Evolutionary conservation across 2,797 vertebrate genomes (phyloP).

Genomic region (Coregonus suidteri): DNA sequence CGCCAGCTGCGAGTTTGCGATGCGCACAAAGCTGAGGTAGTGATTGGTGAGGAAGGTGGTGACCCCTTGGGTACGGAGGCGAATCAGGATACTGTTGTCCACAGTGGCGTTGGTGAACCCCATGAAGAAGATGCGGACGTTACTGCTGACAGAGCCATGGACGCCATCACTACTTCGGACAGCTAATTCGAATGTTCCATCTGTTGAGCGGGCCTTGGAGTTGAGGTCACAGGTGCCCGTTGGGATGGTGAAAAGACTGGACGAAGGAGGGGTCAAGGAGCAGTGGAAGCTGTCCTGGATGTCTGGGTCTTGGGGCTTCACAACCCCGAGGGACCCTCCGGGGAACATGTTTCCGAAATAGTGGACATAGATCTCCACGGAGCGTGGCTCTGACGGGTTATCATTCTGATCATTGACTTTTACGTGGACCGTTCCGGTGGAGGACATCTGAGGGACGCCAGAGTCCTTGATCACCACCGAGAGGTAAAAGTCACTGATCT

Average conservation of each 20-base stretch:
- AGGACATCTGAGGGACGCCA: conserved; percentile 95
- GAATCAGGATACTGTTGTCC: conserved; percentile 93
- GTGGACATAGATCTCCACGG: conserved; percentile 91
- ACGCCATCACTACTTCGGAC: conserved; percentile 89
- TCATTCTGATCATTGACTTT: conserved; percentile 93
- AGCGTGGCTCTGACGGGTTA: conserved; percentile 92
- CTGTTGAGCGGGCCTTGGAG: conserved; percentile 85
- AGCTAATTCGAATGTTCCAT: conserved; percentile 90
- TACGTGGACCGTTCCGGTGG: conserved; percentile 91
- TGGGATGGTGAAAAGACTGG: conserved; percentile 88
- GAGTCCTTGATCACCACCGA: conserved; percentile 91
- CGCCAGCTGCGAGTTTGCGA: conserved; percentile 88
- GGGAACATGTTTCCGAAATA: conserved; percentile 94
- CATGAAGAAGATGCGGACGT: conserved; percentile 83
- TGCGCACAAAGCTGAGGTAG: conserved; percentile 91
- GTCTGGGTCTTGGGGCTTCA: conserved; percentile 93
- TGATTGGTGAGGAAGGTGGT: conserved; percentile 88
- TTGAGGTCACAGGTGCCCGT: conserved; percentile 86
- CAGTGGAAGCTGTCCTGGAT: conserved; percentile 91
- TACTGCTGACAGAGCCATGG: conserved; percentile 87
- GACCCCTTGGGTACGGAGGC: conserved; percentile 77
- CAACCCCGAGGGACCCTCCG: conserved; percentile 88
- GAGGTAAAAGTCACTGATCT: conserved; percentile 91
- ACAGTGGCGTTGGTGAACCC: conserved; percentile 90
- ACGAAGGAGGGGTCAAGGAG: conserved; percentile 86